Conservation (phyloP, 2,888 invertebrate species). For the Leptinotarsa tumamoca region DNA sequence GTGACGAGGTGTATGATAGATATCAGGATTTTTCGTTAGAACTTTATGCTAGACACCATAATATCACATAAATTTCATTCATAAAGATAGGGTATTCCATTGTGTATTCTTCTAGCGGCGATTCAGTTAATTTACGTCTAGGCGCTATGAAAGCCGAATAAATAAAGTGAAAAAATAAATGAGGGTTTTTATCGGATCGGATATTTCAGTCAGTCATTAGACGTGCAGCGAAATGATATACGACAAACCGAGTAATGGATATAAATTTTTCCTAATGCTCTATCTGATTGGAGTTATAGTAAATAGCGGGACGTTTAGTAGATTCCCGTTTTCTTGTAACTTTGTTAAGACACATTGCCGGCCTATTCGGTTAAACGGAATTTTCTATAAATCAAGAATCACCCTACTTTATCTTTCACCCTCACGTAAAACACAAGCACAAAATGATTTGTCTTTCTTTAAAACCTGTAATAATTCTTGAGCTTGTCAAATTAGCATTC, state of each 20-base stretch:
- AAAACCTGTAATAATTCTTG: conserved; percentile 45
- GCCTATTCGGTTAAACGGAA: conserved; percentile 26
- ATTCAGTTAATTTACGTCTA: conserved; percentile 19
- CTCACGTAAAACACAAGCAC: conserved; percentile 38
- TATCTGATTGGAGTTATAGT: conserved; percentile 37
- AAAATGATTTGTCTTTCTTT: conserved; percentile 49
- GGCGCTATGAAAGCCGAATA: conserved; percentile 21
- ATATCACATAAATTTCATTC: conserved; percentile 21
- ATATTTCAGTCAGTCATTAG: conserved; percentile 37
- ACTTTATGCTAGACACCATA: conserved; percentile 19
- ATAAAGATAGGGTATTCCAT: conserved; percentile 16
- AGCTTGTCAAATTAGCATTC: conserved; percentile 47
- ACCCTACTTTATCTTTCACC: conserved; percentile 47
- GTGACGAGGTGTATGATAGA: conserved; percentile 12
- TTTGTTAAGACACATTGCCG: conserved; percentile 26
- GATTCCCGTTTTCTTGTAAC: conserved; percentile 34
- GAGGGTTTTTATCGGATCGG: conserved; percentile 33
- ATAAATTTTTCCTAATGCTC: conserved; percentile 37
- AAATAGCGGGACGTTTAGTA: conserved; percentile 34
- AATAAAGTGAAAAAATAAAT: conserved; percentile 32
- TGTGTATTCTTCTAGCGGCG: conserved; percentile 18
- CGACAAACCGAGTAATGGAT: conserved; percentile 33
- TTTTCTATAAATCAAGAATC: conserved; percentile 44
- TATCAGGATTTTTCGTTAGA: conserved; percentile 18
- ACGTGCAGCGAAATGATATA: conserved; percentile 42